Evolutionary conservation across 2,888 invertebrate species (phyloP).

Genomic region (Schizotus pectinicornis): DNA sequence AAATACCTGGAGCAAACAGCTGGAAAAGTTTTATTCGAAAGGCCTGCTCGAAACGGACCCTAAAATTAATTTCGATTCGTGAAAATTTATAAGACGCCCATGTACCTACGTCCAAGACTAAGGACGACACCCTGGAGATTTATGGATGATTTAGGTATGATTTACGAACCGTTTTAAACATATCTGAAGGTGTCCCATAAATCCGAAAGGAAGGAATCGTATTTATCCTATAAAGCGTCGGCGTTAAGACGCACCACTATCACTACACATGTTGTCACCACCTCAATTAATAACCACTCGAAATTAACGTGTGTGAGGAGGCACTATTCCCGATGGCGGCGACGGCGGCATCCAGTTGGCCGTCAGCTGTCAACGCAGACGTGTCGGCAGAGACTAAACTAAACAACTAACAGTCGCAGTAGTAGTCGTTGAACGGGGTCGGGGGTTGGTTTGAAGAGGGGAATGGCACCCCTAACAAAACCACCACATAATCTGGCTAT

Average conservation of each 20-base stretch:
- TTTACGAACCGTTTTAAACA: constrained; percentile 27
- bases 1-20: background rate
- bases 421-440: constrained; percentile 22
- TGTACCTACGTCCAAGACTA: too few relatives aligned
- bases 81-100: too few relatives aligned
- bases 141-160: too few relatives aligned
- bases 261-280: background rate
- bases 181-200: constrained; percentile 22
- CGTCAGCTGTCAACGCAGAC: constrained; percentile 28
- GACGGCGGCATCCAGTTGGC: constrained; percentile 3
- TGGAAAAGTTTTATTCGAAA: too few relatives aligned
- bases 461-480: constrained; percentile 44
- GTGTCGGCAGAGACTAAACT: constrained; percentile 26
- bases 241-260: background rate
- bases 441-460: constrained; percentile 16
- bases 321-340: background rate
- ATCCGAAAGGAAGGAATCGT: background rate
- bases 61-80: too few relatives aligned
- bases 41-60: too few relatives aligned
- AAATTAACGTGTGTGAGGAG: background rate
- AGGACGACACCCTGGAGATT: too few relatives aligned
- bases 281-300: background rate
- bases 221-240: background rate
- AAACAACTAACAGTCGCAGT: constrained; percentile 26
- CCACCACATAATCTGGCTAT: constrained; percentile 54